These are phyloP conservation scores for Eupeodes latifasciatus DNA, from an alignment of 2,888 invertebrate genomes.

Conservation along the genomic window DNA sequence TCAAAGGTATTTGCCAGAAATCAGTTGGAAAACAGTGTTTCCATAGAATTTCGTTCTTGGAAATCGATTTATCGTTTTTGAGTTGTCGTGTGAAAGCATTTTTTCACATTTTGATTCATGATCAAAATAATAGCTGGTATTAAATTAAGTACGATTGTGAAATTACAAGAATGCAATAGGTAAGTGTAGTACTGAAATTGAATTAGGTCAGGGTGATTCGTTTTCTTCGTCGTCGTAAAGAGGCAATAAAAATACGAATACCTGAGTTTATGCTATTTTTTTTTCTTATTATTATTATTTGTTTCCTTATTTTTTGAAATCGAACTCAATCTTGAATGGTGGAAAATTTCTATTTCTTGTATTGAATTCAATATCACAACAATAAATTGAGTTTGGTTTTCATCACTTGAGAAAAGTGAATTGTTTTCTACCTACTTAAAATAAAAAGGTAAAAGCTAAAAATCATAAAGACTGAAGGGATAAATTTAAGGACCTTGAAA, in stretches of 20 bases:
- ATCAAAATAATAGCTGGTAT: constrained; percentile 21
- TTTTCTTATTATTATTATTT: not conserved
- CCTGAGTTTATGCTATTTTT: not conserved
- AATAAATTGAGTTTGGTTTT: constrained; percentile 1
- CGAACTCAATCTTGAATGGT: not conserved
- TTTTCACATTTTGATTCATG: constrained; percentile 39
- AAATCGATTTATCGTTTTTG: constrained; percentile 1
- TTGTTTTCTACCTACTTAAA: not conserved
- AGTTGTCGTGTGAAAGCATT: constrained; percentile 5
- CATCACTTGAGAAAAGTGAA: not conserved
- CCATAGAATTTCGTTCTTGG: not conserved
- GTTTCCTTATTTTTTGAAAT: not conserved
- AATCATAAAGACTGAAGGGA: too few relatives aligned
- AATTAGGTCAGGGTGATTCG: constrained; percentile 32
- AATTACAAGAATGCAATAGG: constrained; percentile 18
- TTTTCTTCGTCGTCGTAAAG: not conserved
- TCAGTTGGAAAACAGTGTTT: constrained; percentile 35
- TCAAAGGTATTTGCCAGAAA: constrained; percentile 59
- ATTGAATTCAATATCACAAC: not conserved
- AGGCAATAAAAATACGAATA: not conserved
- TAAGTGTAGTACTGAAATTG: not conserved
- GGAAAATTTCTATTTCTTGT: not conserved
- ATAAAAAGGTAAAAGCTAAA: too few relatives aligned
- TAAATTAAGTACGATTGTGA: constrained; percentile 30
- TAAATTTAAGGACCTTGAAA: too few relatives aligned